Percentiles rank a stretch among this genome's conserved stretches.
These are phyloP conservation scores for Bellardia bayeri DNA, from an alignment of 2,888 invertebrate species.

Conservation along the genomic window DNA sequence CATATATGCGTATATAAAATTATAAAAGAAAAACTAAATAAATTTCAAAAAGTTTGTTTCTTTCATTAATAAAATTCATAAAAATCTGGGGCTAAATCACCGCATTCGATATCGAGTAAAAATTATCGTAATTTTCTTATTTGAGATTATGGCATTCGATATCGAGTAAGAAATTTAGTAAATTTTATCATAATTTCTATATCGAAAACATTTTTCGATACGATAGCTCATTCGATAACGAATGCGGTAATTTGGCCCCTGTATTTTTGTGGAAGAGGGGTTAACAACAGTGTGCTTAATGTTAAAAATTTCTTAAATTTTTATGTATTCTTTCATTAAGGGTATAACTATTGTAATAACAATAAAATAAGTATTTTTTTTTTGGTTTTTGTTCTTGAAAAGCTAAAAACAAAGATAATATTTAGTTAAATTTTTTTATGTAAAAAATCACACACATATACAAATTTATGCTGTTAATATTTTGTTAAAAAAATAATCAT, in stretches of 20 bases:
- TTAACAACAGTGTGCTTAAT: conserved; percentile 38
- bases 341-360: conserved; percentile 38
- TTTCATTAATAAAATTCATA: conserved; percentile 12
- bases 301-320: not conserved
- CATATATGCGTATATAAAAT: not conserved
- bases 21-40: conserved; percentile 16
- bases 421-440: not conserved
- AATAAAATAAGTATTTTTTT: conserved; percentile 10
- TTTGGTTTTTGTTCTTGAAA: not conserved
- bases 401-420: conserved; percentile 21
- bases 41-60: not conserved
- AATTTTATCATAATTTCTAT: too few relatives aligned
- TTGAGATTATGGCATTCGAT: too few relatives aligned
- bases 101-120: too few relatives aligned
- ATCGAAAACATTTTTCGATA: too few relatives aligned
- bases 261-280: not conserved
- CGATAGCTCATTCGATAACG: too few relatives aligned
- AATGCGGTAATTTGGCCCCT: too few relatives aligned
- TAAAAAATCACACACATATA: conserved; percentile 23
- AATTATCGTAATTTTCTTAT: too few relatives aligned
- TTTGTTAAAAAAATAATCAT: conserved; percentile 49
- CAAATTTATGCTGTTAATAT: not conserved
- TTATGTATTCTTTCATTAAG: conserved; percentile 1
- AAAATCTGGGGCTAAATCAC: too few relatives aligned
- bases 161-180: too few relatives aligned